A percentile compares a stretch with the other conserved stretches of the same genome.
Conservation (phyloP, 2,888 invertebrate species). For the Microplitis deprimator region DNA sequence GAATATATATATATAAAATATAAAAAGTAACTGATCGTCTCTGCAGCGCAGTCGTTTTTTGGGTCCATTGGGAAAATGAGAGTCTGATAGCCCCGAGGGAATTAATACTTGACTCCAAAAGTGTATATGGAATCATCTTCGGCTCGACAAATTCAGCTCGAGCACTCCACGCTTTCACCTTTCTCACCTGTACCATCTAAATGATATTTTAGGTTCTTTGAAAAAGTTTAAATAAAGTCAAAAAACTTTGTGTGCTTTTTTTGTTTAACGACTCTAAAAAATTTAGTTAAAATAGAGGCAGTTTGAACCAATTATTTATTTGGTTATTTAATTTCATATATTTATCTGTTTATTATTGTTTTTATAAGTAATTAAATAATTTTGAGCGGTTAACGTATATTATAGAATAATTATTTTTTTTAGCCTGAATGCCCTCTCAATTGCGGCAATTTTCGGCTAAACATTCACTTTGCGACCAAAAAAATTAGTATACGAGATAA, state of each 20-base stretch:
- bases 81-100: slow-evolving; percentile 3
- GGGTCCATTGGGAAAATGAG: slow-evolving; percentile 13
- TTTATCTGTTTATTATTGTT: background rate
- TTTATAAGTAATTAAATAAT: background rate
- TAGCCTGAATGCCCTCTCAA: slow-evolving; percentile 32
- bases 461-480: slow-evolving; percentile 56
- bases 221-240: background rate
- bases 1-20: background rate
- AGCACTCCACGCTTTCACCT: slow-evolving; percentile 4
- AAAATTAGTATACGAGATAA: slow-evolving; percentile 25
- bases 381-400: background rate
- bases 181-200: background rate
- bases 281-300: background rate
- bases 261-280: background rate
- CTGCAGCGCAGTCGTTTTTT: background rate
- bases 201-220: background rate
- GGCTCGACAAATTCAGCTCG: slow-evolving; percentile 7
- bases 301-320: background rate
- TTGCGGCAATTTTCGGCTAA: slow-evolving; percentile 54
- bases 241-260: background rate
- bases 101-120: background rate
- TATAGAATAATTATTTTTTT: slow-evolving; percentile 10
- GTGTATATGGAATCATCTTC: background rate
- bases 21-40: background rate
- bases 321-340: background rate